Evolutionary conservation across 2,888 invertebrate species (phyloP), one percentile per base, ranked within the genome.

Genomic region (Encarsia formosa): DNA sequence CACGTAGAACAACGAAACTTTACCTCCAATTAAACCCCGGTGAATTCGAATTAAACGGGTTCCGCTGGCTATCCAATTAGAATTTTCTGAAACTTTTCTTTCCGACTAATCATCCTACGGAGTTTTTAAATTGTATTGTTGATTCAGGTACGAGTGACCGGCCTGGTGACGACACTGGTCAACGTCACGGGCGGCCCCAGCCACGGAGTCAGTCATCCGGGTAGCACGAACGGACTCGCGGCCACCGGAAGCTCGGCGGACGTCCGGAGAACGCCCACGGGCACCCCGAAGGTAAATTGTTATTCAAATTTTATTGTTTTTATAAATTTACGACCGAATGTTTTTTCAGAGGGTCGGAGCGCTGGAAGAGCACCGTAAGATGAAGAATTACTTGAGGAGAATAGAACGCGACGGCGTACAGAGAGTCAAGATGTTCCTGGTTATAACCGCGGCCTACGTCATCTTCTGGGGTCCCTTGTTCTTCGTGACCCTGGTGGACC

Each of bases 401-500:
- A 86, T 89, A 75, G 89, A 90, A 69, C 77, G 84, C 23, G 89
- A 90, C 67, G 89, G 89, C 0, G 86, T 89, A 43, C 84, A 88
- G 62, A 78, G 88, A 52, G 89, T 91, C 46, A 85, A 89, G 74
- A 90, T 90, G 86, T 89, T 91, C 75, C 81, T 88, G 56, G 86
- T 90, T 64, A 87, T 90, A 68, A 88, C 88, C 1, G 85, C 86
- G 1, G 88, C 89, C 23, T 93, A 91, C 74, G 82, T 91, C 37
- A 78, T 91, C 46, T 92, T 91, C 76, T 93, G 93, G 92, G 91
- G 91, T 57, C 93, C 92, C 13, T 77, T 93, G 58, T 93, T 92
- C 76, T 81, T 91, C 61, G 87, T 91, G 62, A 91, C 91, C 2
- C 77, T 91, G 57, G 79, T 87, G 48, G 85, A 87, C 69, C 88